These are phyloP conservation scores for Flexamia atlantica DNA, from an alignment of 2,888 invertebrate species.

Conservation along the genomic window DNA sequence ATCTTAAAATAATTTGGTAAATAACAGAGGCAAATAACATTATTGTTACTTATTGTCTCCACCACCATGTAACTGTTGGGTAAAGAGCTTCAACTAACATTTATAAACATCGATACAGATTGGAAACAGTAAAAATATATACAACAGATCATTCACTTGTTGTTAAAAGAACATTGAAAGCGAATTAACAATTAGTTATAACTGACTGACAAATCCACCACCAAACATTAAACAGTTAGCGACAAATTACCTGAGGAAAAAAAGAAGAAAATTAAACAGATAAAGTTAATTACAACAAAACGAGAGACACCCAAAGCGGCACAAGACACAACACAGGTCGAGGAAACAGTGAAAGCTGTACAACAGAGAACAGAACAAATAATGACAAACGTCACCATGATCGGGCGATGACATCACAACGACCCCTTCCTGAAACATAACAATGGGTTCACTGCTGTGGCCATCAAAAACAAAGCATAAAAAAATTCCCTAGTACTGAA, in stretches of 20 bases:
- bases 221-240: slow-evolving; percentile 49
- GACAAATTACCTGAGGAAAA: slow-evolving; percentile 21
- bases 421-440: slow-evolving; percentile 37
- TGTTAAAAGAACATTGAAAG: slow-evolving; percentile 39
- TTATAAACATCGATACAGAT: slow-evolving; percentile 3
- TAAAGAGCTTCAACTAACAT: background rate
- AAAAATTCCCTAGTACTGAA: background rate
- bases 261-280: slow-evolving; percentile 29
- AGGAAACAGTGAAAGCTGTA: slow-evolving; percentile 45
- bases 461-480: background rate
- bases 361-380: slow-evolving; percentile 53
- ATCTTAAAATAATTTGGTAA: too few species aligned
- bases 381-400: slow-evolving; percentile 56
- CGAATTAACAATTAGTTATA: slow-evolving; percentile 28
- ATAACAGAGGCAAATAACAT: too few species aligned
- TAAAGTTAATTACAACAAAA: slow-evolving; percentile 38
- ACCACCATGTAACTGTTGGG: background rate
- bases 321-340: slow-evolving; percentile 29
- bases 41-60: too few species aligned
- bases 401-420: slow-evolving; percentile 1
- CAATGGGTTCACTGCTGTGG: slow-evolving; percentile 11
- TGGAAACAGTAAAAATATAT: background rate
- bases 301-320: slow-evolving; percentile 51
- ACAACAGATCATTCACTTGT: slow-evolving; percentile 24
- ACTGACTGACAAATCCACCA: slow-evolving; percentile 33